Evolutionary conservation across 2,113 vertebrate genomes (phyloP).

Genomic region (Rhegmatorhina hoffmannsi): DNA sequence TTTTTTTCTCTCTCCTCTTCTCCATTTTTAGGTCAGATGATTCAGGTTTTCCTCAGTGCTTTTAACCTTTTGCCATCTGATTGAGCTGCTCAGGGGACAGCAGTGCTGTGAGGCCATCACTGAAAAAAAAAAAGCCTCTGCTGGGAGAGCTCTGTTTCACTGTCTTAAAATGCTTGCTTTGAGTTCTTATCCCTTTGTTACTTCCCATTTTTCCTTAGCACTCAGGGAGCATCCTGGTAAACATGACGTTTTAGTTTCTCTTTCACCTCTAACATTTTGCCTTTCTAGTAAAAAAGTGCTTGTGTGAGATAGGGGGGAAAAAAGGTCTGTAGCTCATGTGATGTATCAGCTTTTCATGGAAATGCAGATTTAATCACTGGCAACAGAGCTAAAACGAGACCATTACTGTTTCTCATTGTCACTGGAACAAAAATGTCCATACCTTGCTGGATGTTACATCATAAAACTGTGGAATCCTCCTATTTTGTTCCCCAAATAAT

Average conservation of each 20-base stretch:
- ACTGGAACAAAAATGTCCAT: background rate
- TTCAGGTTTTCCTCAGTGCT: slow-evolving; percentile 56
- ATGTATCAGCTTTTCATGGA: background rate
- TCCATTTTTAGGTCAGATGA: slow-evolving; percentile 56
- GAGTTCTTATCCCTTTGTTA: background rate
- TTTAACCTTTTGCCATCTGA: slow-evolving; percentile 38
- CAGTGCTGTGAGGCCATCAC: background rate
- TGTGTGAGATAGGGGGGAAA: background rate
- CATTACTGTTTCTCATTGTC: background rate
- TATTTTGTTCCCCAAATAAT: background rate
- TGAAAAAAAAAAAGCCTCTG: background rate
- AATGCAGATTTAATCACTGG: background rate
- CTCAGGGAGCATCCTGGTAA: background rate
- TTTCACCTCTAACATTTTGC: background rate
- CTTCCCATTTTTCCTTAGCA: background rate
- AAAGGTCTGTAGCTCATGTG: background rate
- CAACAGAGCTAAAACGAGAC: background rate
- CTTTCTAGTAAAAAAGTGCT: background rate
- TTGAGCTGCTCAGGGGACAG: background rate
- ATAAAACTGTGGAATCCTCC: background rate
- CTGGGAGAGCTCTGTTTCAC: background rate
- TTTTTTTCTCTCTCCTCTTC: background rate
- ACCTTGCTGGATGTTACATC: background rate
- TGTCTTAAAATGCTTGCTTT: background rate
- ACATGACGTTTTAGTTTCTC: background rate